Evolutionary conservation across 2,797 vertebrate species (phyloP), one percentile per base, ranked within the genome.

Genomic region (Malacoctenus gilli): DNA sequence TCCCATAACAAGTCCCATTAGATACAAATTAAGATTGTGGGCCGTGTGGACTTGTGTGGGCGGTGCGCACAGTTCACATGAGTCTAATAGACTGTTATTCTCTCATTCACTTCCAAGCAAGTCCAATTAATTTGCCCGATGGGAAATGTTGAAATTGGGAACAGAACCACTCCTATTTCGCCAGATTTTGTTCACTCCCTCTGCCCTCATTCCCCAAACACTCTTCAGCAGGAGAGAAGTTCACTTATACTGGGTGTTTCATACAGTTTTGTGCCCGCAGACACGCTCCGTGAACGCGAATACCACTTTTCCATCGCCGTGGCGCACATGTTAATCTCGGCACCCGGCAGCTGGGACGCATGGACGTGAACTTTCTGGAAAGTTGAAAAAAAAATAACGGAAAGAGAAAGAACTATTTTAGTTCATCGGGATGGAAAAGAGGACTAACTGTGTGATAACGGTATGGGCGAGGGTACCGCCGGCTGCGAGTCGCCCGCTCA

Each of bases 351-450:
- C 54, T 80, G 75, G 64, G 66, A 77, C 68, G 59, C 59, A 35
- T 49, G 72, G 53, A 76, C 51, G 4, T 48, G 44, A 46, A 59
- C 65, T 72, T 57, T 75, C 75, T 80, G 80, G 82, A 83, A 87
- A 84, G 46, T 35, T 52, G 12, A 0, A 54, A 0, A 54, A 47
- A 48, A 39, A 16, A 1, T 28, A 38, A 32, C 31, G 68, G 68
- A 65, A 65, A 50, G 40, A 57, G 51, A 60, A 68, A n/a, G n/a
- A 71, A 63, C 63, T 23, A 49, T 75, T 80, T 82, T 59, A 75
- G 71, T 66, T 72, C 75, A 75, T 77, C 55, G 30, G 77, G 71
- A 80, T 84, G 88, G 88, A 90, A 90, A 90, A 88, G 74, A 73
- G 48, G 56, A 79, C 82, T 85, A 84, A 84, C 43, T 39, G 32